phyloP scores from a whole-genome alignment of 2,797 vertebrate species.

The Cuculus canorus region DNA sequence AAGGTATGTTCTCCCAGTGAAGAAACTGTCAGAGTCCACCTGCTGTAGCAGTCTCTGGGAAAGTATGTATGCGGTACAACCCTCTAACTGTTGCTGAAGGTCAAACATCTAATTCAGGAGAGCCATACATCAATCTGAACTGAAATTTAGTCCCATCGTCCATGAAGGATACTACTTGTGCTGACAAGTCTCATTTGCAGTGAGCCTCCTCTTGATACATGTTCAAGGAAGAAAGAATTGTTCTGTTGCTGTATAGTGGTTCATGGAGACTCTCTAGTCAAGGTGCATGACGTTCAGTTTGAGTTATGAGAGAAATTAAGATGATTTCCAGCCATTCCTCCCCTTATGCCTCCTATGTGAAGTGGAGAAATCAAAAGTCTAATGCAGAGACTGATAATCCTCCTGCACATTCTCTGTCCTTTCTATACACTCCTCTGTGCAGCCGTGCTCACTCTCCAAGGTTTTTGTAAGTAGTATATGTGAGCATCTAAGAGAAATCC shows the following conservation, averaged over 20 bases:
- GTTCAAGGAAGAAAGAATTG: not conserved
- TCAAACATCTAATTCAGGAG: not conserved
- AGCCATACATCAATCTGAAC: not conserved
- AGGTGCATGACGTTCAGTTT: not conserved
- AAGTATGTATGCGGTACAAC: not conserved
- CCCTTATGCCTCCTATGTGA: not conserved
- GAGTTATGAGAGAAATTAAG: not conserved
- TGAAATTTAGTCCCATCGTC: constrained; percentile 4
- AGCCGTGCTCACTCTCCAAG: not conserved
- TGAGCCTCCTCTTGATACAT: not conserved
- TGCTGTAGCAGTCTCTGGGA: not conserved
- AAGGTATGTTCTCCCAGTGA: not conserved
- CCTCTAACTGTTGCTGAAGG: not conserved
- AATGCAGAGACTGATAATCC: not conserved
- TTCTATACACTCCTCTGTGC: not conserved
- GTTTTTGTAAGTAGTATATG: not conserved
- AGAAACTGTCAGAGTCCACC: not conserved
- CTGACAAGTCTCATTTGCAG: constrained; percentile 26
- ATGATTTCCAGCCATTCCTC: not conserved
- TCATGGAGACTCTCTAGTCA: not conserved
- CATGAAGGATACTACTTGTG: not conserved
- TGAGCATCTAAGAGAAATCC: not conserved
- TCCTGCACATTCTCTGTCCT: not conserved
- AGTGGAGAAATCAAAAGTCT: not conserved
- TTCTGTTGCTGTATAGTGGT: not conserved